Conservation (phyloP, 2,888 invertebrate species). For the Drosophila hawaiiensis region DNA sequence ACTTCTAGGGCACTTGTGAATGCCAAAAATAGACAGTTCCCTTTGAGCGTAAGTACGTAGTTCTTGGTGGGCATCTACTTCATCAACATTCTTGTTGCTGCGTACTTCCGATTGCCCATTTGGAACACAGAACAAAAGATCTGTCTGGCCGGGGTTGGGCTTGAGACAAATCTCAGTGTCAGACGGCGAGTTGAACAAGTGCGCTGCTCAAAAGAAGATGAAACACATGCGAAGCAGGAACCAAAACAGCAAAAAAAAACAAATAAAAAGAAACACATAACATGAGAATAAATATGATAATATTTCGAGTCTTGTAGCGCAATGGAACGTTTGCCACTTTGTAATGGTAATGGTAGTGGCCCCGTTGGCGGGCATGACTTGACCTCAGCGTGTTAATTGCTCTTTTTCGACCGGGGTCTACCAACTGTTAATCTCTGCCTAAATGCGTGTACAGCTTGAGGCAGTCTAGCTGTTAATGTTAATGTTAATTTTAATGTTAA, state of each 20-base stretch:
- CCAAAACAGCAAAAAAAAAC: conserved; percentile 29
- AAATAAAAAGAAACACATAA: conserved; percentile 24
- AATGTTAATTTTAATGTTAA: conserved; percentile 43
- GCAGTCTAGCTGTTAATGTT: conserved; percentile 40
- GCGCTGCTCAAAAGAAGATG: conserved; percentile 32
- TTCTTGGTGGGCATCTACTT: conserved; percentile 31
- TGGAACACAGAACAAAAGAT: conserved; percentile 47
- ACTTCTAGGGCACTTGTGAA: conserved; percentile 57
- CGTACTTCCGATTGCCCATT: conserved; percentile 57
- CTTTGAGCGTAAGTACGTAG: conserved; percentile 27
- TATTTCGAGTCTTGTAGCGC: conserved; percentile 33
- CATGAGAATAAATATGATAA: conserved; percentile 55
- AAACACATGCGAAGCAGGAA: conserved; percentile 56
- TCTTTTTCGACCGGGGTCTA: conserved; percentile 46
- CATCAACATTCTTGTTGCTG: conserved; percentile 45
- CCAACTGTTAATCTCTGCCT: conserved; percentile 61
- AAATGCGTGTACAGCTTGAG: conserved; percentile 55
- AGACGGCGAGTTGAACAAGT: conserved; percentile 37
- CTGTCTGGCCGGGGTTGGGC: neutral
- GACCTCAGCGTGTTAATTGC: conserved; percentile 71
- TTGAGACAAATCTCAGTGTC: conserved; percentile 49
- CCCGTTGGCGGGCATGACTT: conserved; percentile 64
- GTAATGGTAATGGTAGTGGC: conserved; percentile 53
- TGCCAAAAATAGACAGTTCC: conserved; percentile 61
- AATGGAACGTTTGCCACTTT: conserved; percentile 35